These are phyloP conservation scores for Brachylomia viminalis DNA, from an alignment of 2,888 invertebrate genomes.

Conservation along the genomic window DNA sequence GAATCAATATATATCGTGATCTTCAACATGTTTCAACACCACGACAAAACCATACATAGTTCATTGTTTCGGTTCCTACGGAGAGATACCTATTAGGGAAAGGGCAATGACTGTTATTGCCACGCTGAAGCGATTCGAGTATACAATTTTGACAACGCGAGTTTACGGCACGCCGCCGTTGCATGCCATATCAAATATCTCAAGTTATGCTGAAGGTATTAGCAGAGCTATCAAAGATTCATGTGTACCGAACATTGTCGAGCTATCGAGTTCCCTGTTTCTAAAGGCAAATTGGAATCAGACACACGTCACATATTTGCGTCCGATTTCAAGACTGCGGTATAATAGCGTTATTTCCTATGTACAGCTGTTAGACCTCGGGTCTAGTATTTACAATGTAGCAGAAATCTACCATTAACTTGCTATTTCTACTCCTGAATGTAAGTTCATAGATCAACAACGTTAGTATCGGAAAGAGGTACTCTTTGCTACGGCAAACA, in stretches of 20 bases:
- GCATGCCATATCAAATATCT: slow-evolving; percentile 14
- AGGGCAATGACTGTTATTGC: too few species aligned
- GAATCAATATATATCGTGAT: too few species aligned
- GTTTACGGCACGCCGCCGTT: not conserved
- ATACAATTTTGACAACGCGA: not conserved
- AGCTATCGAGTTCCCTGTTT: slow-evolving; percentile 1
- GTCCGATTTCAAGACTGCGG: slow-evolving; percentile 11
- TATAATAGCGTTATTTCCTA: slow-evolving; percentile 6
- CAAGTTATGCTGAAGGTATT: not conserved
- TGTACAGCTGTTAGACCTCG: not conserved
- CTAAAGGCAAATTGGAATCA: slow-evolving; percentile 15
- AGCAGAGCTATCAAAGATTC: slow-evolving; percentile 1
- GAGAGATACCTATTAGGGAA: too few species aligned
- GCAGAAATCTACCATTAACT: not conserved
- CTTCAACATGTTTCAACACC: too few species aligned
- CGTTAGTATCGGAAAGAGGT: not conserved
- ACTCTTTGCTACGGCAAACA: not conserved
- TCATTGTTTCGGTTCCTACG: too few species aligned
- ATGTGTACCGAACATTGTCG: not conserved
- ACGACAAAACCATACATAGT: too few species aligned
- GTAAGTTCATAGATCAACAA: not conserved
- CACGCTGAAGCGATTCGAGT: too few species aligned
- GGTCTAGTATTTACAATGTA: not conserved
- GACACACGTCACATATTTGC: not conserved
- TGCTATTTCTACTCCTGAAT: not conserved